phyloP scores from a whole-genome alignment of 35 echinoderm and acorn worm species.

The Ptychodera flava region DNA sequence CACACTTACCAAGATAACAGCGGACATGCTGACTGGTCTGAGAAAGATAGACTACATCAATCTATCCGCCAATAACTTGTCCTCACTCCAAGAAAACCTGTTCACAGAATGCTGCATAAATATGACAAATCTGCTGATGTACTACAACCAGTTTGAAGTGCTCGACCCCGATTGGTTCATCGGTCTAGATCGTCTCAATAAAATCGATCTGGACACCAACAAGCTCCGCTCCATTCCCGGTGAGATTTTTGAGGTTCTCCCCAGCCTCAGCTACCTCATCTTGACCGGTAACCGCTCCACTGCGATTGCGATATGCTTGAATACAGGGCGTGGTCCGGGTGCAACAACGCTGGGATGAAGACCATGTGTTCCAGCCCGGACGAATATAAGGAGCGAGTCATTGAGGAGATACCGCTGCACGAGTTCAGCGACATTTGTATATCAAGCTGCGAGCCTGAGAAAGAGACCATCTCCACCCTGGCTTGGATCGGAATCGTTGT shows the following conservation, averaged over 20 bases:
- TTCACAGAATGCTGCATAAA: neutral
- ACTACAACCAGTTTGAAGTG: neutral
- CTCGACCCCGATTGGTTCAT: neutral
- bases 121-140: neutral
- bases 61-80: neutral
- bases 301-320: neutral
- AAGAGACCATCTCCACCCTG: neutral
- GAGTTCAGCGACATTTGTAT: neutral
- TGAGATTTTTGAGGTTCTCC: neutral
- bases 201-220: neutral
- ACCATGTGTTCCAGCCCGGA: neutral
- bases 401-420: neutral
- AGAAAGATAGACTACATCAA: neutral
- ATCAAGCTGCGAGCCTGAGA: neutral
- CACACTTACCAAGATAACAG: neutral
- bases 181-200: neutral
- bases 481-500: neutral
- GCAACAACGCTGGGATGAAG: neutral
- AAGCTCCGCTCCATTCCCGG: neutral
- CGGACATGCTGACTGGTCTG: neutral
- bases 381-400: neutral
- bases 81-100: neutral
- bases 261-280: neutral
- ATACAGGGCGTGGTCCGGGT: neutral
- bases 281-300: neutral